A percentile compares a stretch with the other conserved stretches of the same genome.
phyloP scores from a whole-genome alignment of 2,797 vertebrate genomes.

The Eulemur mongoz region DNA sequence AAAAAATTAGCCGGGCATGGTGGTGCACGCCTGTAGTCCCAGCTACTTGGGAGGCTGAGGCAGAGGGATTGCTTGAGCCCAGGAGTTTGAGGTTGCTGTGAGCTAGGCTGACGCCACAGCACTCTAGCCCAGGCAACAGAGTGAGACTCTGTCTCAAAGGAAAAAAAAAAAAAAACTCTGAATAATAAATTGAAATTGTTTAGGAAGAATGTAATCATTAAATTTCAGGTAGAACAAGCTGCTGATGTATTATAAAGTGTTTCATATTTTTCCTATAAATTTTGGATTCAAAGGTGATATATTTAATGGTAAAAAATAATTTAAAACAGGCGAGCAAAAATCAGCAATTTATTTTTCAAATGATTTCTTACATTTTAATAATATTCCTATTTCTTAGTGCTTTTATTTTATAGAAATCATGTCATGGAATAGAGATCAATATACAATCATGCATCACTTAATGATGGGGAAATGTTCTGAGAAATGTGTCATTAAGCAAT shows the following conservation, averaged over 20 bases:
- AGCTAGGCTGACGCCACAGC: no score
- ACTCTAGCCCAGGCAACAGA: no score
- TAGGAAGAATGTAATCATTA: neutral
- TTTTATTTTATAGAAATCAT: neutral
- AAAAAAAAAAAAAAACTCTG: neutral
- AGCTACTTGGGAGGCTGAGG: no score
- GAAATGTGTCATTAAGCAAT: neutral
- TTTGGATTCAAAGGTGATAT: neutral
- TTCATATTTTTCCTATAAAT: neutral
- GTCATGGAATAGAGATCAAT: neutral
- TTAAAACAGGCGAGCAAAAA: slow-evolving; percentile 13
- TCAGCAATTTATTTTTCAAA: neutral
- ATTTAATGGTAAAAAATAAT: neutral
- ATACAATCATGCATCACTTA: neutral
- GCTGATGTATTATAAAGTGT: neutral
- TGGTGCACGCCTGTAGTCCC: no score
- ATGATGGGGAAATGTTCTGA: neutral
- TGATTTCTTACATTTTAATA: neutral
- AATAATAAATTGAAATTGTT: neutral
- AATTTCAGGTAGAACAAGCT: neutral
- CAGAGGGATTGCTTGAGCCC: no score
- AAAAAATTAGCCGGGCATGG: no score
- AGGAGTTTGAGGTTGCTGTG: no score
- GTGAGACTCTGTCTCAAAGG: no score
- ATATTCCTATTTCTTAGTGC: neutral